A percentile compares a stretch with the other conserved stretches of the same genome.
Conservation (phyloP, 2,113 vertebrate genomes). For the Pteropus alecto region DNA sequence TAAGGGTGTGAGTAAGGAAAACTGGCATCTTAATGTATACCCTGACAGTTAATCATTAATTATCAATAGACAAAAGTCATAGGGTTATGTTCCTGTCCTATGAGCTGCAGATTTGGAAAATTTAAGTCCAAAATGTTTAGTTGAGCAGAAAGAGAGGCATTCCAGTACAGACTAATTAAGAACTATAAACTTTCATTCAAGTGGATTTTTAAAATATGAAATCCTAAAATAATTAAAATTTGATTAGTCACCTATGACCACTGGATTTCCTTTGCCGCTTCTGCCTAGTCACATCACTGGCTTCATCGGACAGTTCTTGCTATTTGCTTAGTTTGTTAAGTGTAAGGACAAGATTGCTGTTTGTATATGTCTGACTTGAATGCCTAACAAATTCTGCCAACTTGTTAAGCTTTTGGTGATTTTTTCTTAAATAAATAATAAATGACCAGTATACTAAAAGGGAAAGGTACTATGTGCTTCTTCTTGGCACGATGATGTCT, state of each 20-base stretch:
- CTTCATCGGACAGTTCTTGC: background rate
- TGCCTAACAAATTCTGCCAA: background rate
- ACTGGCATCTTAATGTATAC: background rate
- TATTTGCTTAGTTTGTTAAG: background rate
- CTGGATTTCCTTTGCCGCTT: background rate
- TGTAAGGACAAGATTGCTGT: background rate
- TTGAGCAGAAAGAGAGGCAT: background rate
- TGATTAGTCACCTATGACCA: background rate
- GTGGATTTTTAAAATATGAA: background rate
- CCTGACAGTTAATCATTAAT: background rate
- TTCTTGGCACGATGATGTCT: background rate
- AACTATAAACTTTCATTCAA: background rate
- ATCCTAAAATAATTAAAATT: background rate
- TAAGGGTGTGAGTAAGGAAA: background rate
- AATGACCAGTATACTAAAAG: background rate
- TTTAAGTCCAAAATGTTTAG: background rate
- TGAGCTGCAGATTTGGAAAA: background rate
- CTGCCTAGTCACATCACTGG: rapidly evolving
- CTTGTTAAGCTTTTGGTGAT: background rate
- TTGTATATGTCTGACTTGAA: background rate
- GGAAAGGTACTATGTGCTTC: background rate
- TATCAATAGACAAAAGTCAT: background rate
- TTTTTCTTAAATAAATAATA: background rate
- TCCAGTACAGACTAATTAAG: background rate
- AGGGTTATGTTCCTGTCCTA: background rate